These are phyloP conservation scores for Zapus hudsonius DNA, from an alignment of 2,113 vertebrate genomes.

Conservation along the genomic window DNA sequence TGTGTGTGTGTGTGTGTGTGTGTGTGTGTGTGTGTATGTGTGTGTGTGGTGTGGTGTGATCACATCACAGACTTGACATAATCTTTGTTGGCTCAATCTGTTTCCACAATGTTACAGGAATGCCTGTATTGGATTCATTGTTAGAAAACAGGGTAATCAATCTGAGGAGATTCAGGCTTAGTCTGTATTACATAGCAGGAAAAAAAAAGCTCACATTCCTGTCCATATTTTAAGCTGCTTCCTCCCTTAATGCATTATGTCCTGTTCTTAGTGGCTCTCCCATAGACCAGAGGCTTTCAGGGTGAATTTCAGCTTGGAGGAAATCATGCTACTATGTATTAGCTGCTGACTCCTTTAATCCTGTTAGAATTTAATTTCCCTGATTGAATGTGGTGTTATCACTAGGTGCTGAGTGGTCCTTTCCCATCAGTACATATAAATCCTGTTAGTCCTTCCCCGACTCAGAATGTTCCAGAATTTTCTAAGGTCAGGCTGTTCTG, in stretches of 20 bases:
- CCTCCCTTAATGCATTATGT: conserved; percentile 65
- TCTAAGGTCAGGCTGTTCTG: conserved; percentile 34
- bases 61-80: not conserved
- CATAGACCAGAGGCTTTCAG: conserved; percentile 59
- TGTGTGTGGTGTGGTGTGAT: not conserved
- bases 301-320: conserved; percentile 20
- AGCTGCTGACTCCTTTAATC: conserved; percentile 76
- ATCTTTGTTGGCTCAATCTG: conserved; percentile 48
- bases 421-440: conserved; percentile 68
- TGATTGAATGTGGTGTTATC: conserved; percentile 75
- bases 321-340: conserved; percentile 69
- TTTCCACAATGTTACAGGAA: conserved; percentile 13
- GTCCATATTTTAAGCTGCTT: conserved; percentile 68
- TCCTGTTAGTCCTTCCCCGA: conserved; percentile 70
- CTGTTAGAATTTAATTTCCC: conserved; percentile 78
- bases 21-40: not conserved
- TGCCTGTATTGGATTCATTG: conserved; percentile 51
- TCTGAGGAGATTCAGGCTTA: conserved; percentile 54
- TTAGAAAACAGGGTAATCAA: conserved; percentile 62
- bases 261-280: conserved; percentile 56
- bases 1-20: not conserved
- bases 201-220: conserved; percentile 63
- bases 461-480: conserved; percentile 47
- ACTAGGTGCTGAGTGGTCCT: conserved; percentile 69
- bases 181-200: conserved; percentile 56